phyloP scores from a whole-genome alignment of 1,140 invertebrate genomes.

The Cryptotermes secundus region DNA sequence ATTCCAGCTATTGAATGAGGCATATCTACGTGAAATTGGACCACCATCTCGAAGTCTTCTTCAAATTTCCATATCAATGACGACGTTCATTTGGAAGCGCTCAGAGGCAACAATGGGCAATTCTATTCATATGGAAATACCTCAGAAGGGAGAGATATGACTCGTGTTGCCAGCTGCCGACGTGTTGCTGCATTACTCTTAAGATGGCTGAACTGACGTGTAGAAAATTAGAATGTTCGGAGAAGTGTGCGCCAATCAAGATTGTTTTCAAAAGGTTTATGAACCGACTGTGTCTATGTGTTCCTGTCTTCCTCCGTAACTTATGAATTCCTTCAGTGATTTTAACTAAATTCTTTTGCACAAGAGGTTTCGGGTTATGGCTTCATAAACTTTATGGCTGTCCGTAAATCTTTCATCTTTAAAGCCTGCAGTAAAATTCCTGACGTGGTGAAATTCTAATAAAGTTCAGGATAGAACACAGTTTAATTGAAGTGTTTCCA shows the following conservation, averaged over 20 bases:
- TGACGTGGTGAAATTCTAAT: neutral
- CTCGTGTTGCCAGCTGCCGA: neutral
- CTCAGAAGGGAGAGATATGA: neutral
- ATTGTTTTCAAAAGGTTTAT: neutral
- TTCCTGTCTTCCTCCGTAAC: neutral
- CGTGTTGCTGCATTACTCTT: neutral
- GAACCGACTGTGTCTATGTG: neutral
- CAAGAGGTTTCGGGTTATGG: neutral
- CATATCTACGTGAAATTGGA: conserved; percentile 3
- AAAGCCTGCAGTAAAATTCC: neutral
- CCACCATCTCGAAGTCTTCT: neutral
- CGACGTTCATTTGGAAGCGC: neutral
- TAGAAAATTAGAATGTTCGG: neutral
- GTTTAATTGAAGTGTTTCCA: neutral
- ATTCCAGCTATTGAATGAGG: neutral
- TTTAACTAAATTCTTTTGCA: neutral
- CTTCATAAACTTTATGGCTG: neutral
- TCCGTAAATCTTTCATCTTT: neutral
- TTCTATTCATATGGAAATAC: neutral
- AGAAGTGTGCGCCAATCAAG: neutral
- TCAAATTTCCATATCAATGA: conserved; percentile 13
- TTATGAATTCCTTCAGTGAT: neutral
- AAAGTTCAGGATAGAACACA: neutral
- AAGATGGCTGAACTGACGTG: neutral
- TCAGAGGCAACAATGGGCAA: conserved; percentile 3